These are phyloP conservation scores for Mola mola DNA, from an alignment of 2,113 vertebrate species.

Conservation along the genomic window DNA sequence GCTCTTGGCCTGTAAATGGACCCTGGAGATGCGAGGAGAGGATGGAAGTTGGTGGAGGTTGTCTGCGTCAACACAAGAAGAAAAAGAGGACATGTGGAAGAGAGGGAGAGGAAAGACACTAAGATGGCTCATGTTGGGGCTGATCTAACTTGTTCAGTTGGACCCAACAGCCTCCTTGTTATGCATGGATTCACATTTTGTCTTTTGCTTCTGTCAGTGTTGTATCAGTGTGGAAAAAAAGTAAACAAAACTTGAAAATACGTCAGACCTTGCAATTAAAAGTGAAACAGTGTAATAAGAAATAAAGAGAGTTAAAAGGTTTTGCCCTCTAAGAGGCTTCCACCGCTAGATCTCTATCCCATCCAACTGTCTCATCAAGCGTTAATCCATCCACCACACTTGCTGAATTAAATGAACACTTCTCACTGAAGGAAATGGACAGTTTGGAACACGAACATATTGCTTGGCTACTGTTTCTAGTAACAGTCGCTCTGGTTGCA, in stretches of 20 bases:
- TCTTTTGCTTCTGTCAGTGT: not conserved
- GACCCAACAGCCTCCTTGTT: slow-evolving; percentile 16
- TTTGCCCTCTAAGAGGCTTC: slow-evolving; percentile 19
- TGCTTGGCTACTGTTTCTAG: not conserved
- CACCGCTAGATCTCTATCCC: not conserved
- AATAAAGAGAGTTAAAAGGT: no score
- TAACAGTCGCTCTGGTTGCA: not conserved
- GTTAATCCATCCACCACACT: slow-evolving; percentile 30
- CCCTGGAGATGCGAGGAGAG: no score
- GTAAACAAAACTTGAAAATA: slow-evolving; percentile 15
- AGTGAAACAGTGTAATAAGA: slow-evolving; percentile 20
- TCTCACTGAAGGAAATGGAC: no score
- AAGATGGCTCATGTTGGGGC: not conserved
- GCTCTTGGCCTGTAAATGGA: no score
- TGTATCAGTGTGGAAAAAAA: slow-evolving; percentile 1
- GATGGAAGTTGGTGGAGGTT: no score
- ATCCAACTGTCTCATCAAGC: slow-evolving; percentile 13
- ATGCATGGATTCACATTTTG: slow-evolving; percentile 52
- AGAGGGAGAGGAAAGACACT: not conserved
- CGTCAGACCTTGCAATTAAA: slow-evolving; percentile 38
- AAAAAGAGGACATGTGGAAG: no score
- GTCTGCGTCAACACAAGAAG: no score
- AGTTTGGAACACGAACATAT: no score
- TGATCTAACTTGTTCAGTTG: slow-evolving; percentile 40
- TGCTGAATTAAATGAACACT: slow-evolving; percentile 11